Evolutionary conservation across 1,140 invertebrate genomes (phyloP).

Genomic region (Drosophila equinoxialis): DNA sequence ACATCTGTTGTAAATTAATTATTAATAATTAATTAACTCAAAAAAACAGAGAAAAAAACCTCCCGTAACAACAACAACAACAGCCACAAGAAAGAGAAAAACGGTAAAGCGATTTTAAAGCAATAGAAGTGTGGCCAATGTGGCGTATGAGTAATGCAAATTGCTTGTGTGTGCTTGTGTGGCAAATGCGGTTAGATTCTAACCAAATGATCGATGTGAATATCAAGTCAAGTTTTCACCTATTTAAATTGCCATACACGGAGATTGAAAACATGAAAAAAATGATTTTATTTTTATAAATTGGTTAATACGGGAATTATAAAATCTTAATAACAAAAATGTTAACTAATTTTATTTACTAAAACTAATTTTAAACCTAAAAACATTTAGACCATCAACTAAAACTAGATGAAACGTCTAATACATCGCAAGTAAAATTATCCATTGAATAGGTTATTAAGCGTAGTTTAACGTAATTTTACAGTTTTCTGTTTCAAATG

Average conservation of each 20-base stretch:
- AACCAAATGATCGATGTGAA: not conserved
- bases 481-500: too few relatives aligned
- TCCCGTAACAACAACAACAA: not conserved
- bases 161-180: not conserved
- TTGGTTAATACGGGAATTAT: too few relatives aligned
- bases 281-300: too few relatives aligned
- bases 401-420: too few relatives aligned
- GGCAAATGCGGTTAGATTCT: constrained; percentile 9
- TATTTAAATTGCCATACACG: not conserved
- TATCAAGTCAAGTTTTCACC: not conserved
- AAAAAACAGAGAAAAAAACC: not conserved
- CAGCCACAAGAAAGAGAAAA: not conserved
- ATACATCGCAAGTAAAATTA: too few relatives aligned
- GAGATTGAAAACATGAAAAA: not conserved
- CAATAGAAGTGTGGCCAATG: not conserved
- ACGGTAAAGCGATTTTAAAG: constrained; percentile 28
- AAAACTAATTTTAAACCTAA: too few relatives aligned
- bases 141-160: constrained; percentile 22
- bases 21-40: constrained; percentile 66
- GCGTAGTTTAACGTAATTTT: too few relatives aligned
- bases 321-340: too few relatives aligned
- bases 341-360: too few relatives aligned
- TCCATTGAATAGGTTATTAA: too few relatives aligned
- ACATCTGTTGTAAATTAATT: constrained; percentile 63
- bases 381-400: too few relatives aligned